Evolutionary conservation across 1,140 invertebrate genomes (phyloP), one percentile per base, ranked within the genome.

Genomic region (Drosophila kepulauana): DNA sequence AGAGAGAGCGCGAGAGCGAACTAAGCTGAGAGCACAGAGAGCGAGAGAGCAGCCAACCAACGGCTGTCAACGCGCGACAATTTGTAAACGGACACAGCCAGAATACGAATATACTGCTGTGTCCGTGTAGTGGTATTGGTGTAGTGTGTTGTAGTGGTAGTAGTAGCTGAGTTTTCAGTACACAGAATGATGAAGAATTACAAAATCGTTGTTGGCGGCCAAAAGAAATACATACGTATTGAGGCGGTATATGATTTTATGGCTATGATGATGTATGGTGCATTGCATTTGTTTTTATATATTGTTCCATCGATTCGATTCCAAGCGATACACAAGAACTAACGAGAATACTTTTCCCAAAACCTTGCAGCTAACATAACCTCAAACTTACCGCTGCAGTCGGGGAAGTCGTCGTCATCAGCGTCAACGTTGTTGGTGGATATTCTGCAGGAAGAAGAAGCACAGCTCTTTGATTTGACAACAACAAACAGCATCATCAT

Each of bases 311-410:
- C 54, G 46, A 25, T 41, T 20, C 38, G 46, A 25, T 41, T 20
- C 38, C 33, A 69, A 75, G 45, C 68, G 33, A 33, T 5, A 33
- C 33, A 33, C 33, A 3, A 69, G 3, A 51, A 77, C 72, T 88
- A 89, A 88, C 74, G 10, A 58, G 68, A 80, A 64, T 90, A 33
- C 59, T 89, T 89, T 75, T 73, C 64, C n/a, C n/a, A n/a, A 54
- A 72, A 89, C 89, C 69, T 89, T 90, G 81, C 86, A 89, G 85
- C 85, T 89, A 89, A 89, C 86, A 89, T 89, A 89, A 90, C 86
- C 86, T 89, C 86, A 89, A 90, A 90, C 46, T 90, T 84, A 73
- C 72, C 86, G 85, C 85, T 89, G 85, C 86, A 89, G 85, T 75
- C 78, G 81, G 75, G 68, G 75, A 78, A 75, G 75, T 87, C 82